phyloP scores from a whole-genome alignment of 2,797 vertebrate species.

The Dendrocincla tyrannina region DNA sequence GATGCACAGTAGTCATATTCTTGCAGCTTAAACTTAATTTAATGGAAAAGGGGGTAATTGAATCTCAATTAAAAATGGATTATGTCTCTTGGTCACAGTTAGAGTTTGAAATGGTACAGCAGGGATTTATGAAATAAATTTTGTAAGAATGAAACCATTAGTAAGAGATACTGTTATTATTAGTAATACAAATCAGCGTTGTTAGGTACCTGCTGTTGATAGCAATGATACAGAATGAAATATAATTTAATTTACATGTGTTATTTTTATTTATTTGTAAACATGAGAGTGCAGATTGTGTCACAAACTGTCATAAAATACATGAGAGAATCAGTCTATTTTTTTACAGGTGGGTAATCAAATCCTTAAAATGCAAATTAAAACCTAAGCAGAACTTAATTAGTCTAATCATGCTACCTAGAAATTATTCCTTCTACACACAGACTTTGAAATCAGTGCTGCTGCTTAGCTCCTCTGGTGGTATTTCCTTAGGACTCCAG shows the following conservation, averaged over 20 bases:
- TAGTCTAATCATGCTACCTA: slow-evolving; percentile 22
- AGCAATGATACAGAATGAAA: neutral
- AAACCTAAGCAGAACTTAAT: slow-evolving; percentile 42
- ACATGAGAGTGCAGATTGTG: neutral
- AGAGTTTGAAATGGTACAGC: slow-evolving; percentile 8
- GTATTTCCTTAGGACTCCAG: neutral
- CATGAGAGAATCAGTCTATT: neutral
- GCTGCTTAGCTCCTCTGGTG: neutral
- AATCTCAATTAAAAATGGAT: slow-evolving; percentile 43
- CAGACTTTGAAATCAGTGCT: neutral
- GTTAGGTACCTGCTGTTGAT: slow-evolving; percentile 16
- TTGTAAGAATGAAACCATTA: neutral
- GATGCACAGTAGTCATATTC: neutral
- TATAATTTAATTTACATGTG: neutral
- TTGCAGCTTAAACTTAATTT: slow-evolving; percentile 2
- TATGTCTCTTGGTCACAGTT: slow-evolving; percentile 44
- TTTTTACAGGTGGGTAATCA: slow-evolving; percentile 36
- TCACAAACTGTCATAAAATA: neutral
- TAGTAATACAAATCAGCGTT: neutral
- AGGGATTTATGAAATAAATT: slow-evolving; percentile 18
- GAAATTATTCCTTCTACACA: neutral
- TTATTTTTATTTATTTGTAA: slow-evolving; percentile 48
- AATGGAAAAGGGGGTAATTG: slow-evolving; percentile 23
- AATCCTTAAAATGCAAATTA: slow-evolving; percentile 47
- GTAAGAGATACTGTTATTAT: neutral